These are phyloP conservation scores for Macquaria australasica DNA, from an alignment of 2,113 vertebrate genomes.

Conservation along the genomic window DNA sequence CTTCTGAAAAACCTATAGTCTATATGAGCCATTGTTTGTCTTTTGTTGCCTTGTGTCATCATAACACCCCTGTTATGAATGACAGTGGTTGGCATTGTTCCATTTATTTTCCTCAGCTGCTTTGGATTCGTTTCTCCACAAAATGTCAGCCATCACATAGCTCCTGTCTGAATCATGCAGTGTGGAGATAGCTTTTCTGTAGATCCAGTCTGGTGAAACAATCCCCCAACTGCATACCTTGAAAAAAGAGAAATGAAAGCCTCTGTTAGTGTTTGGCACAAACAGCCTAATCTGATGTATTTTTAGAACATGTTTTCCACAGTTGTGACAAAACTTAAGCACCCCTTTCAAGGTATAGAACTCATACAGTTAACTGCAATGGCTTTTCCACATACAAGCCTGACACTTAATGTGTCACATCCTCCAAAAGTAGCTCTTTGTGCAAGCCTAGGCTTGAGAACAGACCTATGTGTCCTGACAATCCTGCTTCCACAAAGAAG, in stretches of 20 bases:
- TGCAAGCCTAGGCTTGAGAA: conserved; percentile 52
- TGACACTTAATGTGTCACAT: conserved; percentile 34
- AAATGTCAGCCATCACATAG: conserved; percentile 28
- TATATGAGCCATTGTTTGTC: conserved; percentile 42
- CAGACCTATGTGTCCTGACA: conserved; percentile 45
- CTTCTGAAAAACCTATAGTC: conserved; percentile 16
- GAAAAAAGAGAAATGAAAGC: conserved; percentile 56
- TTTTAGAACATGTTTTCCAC: conserved; percentile 50
- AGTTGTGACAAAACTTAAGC: conserved; percentile 27
- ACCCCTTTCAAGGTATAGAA: neutral
- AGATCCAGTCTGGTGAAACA: conserved; percentile 16
- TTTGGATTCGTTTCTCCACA: conserved; percentile 25
- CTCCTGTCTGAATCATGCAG: conserved; percentile 36
- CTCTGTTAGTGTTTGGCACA: conserved; percentile 24
- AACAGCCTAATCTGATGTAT: conserved; percentile 16
- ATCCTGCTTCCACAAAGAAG: conserved; percentile 51
- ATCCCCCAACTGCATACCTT: conserved; percentile 4
- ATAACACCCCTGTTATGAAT: conserved; percentile 42
- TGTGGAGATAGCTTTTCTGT: conserved; percentile 19
- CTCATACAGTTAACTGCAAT: neutral
- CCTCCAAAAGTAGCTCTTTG: conserved; percentile 19
- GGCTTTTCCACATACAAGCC: neutral
- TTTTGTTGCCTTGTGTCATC: conserved; percentile 21
- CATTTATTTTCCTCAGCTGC: conserved; percentile 30
- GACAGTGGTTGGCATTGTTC: conserved; percentile 40